Evolutionary conservation across 2,797 vertebrate species (phyloP), one percentile per base, ranked within the genome.

Genomic region (Phoebastria nigripes): DNA sequence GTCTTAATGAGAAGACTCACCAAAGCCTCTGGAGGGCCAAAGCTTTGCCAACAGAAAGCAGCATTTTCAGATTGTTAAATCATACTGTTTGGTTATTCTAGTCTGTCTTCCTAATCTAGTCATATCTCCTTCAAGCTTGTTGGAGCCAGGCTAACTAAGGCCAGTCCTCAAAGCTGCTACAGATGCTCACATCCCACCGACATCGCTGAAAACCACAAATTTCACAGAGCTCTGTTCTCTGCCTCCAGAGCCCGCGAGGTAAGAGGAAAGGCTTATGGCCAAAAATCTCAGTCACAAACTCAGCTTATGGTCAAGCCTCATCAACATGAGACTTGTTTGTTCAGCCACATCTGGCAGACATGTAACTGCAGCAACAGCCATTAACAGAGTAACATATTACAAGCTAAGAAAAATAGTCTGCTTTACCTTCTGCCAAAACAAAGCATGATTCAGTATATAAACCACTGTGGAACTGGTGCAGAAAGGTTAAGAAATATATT

Each of bases 381-480:
- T 37, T 13, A 49, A 55, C 26, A 91, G 49, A 63, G 41, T 8
- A 78, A 83, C 28, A 86, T 47, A 47, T 22, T 59, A n/a, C 29
- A 78, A 63, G 41, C n/a, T 17, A 35, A 37, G 81, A 81, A 63
- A 49, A 90, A 85, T 17, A 54, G 16, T 26, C 20, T 81, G 49
- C 87, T 97, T 98, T 98, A 99, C 99, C 99, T 98, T 99, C 99
- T 96, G 99, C 99, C 96, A 99, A 97, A 55, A 99, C 99, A 95
- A 99, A 99, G 97, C 99, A 99, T 3, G 98, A 99, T 73, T 99
- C 99, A 28, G 99, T 99, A 89, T 99, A 99, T 22, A 99, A 97
- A n/a, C 99, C 99, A 58, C 98, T 99, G 90, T 99, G 99, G 96
- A 99, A 99, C 99, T 99, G 99, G 99, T 99, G 90, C 71, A 72